Evolutionary conservation across 2,888 invertebrate genomes (phyloP), one percentile per base, ranked within the genome.

Genomic region (Heliconius erato): DNA sequence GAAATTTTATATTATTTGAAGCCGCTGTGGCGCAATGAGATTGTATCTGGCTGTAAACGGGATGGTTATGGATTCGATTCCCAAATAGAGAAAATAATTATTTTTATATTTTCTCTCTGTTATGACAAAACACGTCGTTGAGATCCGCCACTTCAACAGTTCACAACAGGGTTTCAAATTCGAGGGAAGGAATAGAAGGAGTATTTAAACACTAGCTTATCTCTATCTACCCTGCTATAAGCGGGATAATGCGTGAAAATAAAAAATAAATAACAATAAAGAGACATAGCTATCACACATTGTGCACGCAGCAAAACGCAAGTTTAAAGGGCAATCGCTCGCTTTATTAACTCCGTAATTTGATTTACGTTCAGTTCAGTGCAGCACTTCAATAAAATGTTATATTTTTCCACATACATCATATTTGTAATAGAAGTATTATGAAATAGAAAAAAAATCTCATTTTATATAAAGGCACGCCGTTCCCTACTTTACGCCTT

Each of bases 261-360:
- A 12, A 59, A 59, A 23, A 23, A 59, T 19, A 54, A 59, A 59
- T 23, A 59, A 54, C 16, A 35, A 35, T 14, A 26, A 32, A 63
- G 35, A n/a, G 19, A 6, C 5, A 77, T 35, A 67, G 77, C 63
- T 28, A 77, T 28, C 16, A 12, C 19, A 40, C 54, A 67, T 32
- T 35, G 35, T 54, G 63, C 35, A 40, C 28, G 65, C 63, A 54
- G 40, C n/a, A 65, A 77, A 77, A 77, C 77, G 77, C 59, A 23
- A 54, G 44, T 16, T 54, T 32, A 68, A 76, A 68, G 26, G 68
- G 67, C n/a, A 74, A 68, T 76, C 54, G 54, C 9, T 19, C 23
- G 74, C 16, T 69, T 59, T 82, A 74, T 82, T 82, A 68, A 19
- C 54, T 26, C 4, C 54, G 79, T 82, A 74, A 82, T 82, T 79